Evolutionary conservation across 2,797 vertebrate genomes (phyloP).

Genomic region (Hippopotamyrus pictus): DNA sequence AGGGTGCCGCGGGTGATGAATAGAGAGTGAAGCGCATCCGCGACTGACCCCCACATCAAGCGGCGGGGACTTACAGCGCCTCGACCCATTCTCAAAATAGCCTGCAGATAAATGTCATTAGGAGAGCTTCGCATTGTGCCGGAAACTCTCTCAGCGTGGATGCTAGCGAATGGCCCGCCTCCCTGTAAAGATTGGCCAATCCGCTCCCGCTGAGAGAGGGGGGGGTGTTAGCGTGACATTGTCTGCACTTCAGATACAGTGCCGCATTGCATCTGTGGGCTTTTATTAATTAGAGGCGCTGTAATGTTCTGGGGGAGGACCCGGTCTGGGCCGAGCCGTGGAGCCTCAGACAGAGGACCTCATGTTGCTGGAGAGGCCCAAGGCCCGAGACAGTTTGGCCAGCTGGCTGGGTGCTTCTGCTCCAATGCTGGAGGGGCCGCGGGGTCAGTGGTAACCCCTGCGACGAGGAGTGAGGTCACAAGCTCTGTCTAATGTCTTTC

Average conservation of each 20-base stretch:
- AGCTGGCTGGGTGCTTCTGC: background rate
- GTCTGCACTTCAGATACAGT: background rate
- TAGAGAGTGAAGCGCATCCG: background rate
- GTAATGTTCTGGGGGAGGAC: background rate
- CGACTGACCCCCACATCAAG: background rate
- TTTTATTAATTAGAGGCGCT: background rate
- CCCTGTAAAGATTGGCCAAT: background rate
- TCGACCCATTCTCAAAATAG: slow-evolving; percentile 32
- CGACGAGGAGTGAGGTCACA: background rate
- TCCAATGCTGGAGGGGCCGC: background rate
- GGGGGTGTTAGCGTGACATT: background rate
- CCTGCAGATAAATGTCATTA: slow-evolving; percentile 30
- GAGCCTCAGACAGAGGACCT: background rate
- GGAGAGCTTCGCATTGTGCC: slow-evolving; percentile 4
- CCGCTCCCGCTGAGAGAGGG: background rate
- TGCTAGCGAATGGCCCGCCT: background rate
- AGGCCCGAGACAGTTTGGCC: background rate
- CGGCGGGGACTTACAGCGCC: slow-evolving; percentile 22
- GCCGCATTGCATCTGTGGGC: background rate
- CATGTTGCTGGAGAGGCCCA: background rate
- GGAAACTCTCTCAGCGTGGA: slow-evolving; percentile 27
- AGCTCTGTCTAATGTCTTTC: background rate
- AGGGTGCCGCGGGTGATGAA: slow-evolving; percentile 21
- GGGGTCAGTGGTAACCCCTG: background rate
- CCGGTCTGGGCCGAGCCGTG: background rate